Evolutionary conservation across 1,140 invertebrate species (phyloP), one percentile per base, ranked within the genome.

Genomic region (Bombus superbus): DNA sequence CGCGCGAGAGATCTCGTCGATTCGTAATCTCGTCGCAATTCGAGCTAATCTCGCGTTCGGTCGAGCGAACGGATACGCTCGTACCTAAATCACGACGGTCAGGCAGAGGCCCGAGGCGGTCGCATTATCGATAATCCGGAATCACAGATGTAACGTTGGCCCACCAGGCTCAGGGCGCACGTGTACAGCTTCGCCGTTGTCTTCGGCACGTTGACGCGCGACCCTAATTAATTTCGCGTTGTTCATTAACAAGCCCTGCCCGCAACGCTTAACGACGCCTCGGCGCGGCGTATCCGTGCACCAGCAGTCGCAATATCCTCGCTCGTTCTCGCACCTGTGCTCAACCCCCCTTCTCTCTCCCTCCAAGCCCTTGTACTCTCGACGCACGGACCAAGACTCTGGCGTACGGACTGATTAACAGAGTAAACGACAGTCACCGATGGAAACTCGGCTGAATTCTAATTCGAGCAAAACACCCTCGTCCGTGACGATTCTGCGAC

Each of bases 91-190:
- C 78, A 77, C 62, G 62, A 83, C 80, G 84, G 90, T 91, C 88
- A 83, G 80, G 35, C 85, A 77, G 22, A 53, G 71, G 62, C 86
- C 79, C 40, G 53, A 77, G 86, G 82, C 75, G 74, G 47, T 69
- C 68, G 85, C 77, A 89, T 91, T 91, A 91, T 92, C 88, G 91
- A 91, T 92, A 90, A 92, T 91, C 88, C 77, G 62, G 83, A 89
- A 91, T 92, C 88, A 77, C 72, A 85, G 79, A 77, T 90, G 84
- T 78, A 90, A 85, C 88, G 85, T 84, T 59, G 28, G 79, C 72
- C 69, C 38, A 22, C 66, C 32, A 18, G 69, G 44, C 32, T 22
- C 47, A 22, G 47, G 47, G 57, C 84, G 38, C 62, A 44, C 68
- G 79, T 86, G 80, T 47, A 44, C 68, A 47, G 59, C 78, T 73